phyloP scores from a whole-genome alignment of 2,888 invertebrate species.

The Nomada lathburiana region DNA sequence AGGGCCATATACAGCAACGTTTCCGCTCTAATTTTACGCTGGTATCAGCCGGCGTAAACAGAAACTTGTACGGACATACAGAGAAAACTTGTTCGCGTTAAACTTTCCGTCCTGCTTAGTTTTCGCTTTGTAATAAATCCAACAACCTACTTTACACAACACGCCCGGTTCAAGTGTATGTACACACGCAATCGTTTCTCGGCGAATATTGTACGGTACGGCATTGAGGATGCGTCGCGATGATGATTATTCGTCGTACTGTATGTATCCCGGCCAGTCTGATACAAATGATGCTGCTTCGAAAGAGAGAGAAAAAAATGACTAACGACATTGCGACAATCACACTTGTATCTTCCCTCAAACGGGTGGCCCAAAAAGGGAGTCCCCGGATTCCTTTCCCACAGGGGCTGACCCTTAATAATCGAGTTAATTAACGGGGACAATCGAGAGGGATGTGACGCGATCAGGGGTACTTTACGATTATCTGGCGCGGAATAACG shows the following conservation, averaged over 20 bases:
- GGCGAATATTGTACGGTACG: no score
- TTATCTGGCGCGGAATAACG: conserved; percentile 62
- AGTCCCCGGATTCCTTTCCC: conserved; percentile 51
- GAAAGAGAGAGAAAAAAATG: no score
- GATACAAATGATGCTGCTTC: no score
- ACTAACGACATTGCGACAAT: neutral
- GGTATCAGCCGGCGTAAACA: neutral
- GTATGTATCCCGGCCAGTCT: neutral
- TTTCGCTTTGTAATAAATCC: neutral
- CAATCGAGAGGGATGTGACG: conserved; percentile 10
- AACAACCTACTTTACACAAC: neutral
- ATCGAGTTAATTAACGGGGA: conserved; percentile 64
- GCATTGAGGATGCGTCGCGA: neutral
- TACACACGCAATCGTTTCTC: no score
- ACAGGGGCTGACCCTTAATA: conserved; percentile 39
- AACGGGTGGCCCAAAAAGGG: no score
- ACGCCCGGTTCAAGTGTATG: neutral
- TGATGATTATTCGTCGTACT: neutral
- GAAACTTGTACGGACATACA: conserved; percentile 8
- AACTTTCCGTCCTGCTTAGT: neutral
- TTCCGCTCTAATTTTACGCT: conserved; percentile 41
- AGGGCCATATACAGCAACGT: neutral
- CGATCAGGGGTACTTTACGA: conserved; percentile 19
- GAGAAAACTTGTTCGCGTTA: neutral
- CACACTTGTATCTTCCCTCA: neutral